Evolutionary conservation across 2,113 vertebrate species (phyloP).

Genomic region (Camelus dromedarius): DNA sequence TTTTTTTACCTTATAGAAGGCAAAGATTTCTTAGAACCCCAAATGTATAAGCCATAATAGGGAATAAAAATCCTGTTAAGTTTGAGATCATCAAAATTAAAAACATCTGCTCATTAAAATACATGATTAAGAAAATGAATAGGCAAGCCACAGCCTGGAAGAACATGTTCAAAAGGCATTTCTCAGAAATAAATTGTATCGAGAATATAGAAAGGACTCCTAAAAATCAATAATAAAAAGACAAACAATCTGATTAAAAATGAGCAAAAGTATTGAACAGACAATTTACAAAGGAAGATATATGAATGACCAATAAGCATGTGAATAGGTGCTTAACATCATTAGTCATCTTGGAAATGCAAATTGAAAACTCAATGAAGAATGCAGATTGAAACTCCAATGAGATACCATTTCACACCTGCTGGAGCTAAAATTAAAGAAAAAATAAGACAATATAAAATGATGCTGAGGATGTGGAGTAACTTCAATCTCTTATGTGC

Average conservation of each 20-base stretch:
- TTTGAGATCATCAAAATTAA: neutral
- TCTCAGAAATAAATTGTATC: conserved; percentile 8
- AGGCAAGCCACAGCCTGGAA: neutral
- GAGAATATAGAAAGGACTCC: conserved; percentile 5
- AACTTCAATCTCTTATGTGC: neutral
- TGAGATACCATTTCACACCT: neutral
- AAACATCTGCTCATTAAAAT: conserved; percentile 16
- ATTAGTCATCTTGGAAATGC: conserved; percentile 40
- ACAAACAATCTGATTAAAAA: conserved; percentile 65
- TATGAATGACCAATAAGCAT: neutral
- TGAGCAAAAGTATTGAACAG: conserved; percentile 50
- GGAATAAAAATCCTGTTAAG: neutral
- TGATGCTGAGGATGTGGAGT: neutral
- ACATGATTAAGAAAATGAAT: neutral
- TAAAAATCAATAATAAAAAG: conserved; percentile 64
- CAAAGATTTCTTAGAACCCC: neutral
- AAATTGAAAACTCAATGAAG: conserved; percentile 59
- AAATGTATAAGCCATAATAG: neutral
- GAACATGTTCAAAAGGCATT: conserved; percentile 40
- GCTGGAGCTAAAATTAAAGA: conserved; percentile 21
- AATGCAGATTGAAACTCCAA: conserved; percentile 21
- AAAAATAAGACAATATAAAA: neutral
- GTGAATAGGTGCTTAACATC: neutral
- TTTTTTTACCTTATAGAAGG: neutral
- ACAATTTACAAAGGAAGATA: conserved; percentile 23